phyloP scores from a whole-genome alignment of 2,113 vertebrate species.

The Panthera leo region DNA sequence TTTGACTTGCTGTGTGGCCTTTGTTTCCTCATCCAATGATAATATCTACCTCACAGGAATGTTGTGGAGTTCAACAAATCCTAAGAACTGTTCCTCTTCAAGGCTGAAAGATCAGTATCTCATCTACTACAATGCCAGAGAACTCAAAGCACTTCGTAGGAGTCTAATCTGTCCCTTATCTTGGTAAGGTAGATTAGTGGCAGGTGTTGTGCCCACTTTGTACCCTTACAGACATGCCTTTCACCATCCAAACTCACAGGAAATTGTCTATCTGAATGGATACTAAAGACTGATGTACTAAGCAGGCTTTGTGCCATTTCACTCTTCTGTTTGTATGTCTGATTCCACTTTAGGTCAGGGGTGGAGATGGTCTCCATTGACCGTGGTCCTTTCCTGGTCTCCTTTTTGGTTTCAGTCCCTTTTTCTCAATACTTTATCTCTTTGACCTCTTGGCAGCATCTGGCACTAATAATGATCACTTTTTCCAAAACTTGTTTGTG shows the following conservation, averaged over 20 bases:
- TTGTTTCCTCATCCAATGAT: conserved; percentile 57
- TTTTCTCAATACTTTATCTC: not conserved
- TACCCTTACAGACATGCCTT: not conserved
- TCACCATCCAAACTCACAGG: not conserved
- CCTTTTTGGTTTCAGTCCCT: not conserved
- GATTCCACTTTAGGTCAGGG: not conserved
- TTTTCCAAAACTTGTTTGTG: not conserved
- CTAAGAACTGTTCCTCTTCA: not conserved
- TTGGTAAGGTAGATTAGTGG: not conserved
- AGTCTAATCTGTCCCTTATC: not conserved
- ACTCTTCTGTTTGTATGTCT: not conserved
- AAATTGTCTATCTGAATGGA: not conserved
- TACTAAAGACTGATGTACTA: not conserved
- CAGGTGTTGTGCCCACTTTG: not conserved
- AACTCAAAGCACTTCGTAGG: not conserved
- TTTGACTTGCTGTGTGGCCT: conserved; percentile 74
- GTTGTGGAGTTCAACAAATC: conserved; percentile 36
- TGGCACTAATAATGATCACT: not conserved
- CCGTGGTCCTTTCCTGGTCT: not conserved
- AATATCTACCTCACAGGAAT: conserved; percentile 58
- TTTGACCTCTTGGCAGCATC: not conserved
- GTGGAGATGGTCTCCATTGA: not conserved
- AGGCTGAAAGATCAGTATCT: not conserved
- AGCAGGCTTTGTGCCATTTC: not conserved
- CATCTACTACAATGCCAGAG: not conserved